Evolutionary conservation across 1,140 invertebrate species (phyloP).

Genomic region (Drosophila dunni): DNA sequence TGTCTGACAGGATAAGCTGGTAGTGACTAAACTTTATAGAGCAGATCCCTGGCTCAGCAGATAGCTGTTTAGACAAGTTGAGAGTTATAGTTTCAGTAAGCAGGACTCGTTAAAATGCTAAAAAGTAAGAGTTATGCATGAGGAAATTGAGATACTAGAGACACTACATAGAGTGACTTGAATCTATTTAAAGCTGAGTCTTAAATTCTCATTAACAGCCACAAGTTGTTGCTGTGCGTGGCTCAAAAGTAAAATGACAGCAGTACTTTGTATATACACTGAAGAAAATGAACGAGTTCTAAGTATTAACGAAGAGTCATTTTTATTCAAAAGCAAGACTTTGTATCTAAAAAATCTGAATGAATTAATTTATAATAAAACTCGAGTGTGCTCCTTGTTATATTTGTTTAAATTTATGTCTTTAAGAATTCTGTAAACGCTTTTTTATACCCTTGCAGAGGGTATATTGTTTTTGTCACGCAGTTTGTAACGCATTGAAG

Average conservation of each 20-base stretch:
- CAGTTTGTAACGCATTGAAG: no score
- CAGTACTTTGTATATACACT: no score
- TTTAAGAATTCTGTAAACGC: no score
- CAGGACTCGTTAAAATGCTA: constrained; percentile 38
- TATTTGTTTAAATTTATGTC: no score
- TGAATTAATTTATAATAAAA: no score
- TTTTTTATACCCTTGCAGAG: no score
- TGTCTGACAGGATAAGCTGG: constrained; percentile 38
- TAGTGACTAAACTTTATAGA: constrained; percentile 39
- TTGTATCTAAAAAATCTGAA: no score
- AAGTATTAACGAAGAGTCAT: no score
- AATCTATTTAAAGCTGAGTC: constrained; percentile 4
- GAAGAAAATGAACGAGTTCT: no score
- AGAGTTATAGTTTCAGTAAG: constrained; percentile 38
- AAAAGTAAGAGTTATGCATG: constrained; percentile 29
- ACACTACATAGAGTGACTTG: background rate
- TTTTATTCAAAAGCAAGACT: no score
- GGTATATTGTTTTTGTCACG: no score
- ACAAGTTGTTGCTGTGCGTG: constrained; percentile 34
- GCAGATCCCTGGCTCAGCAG: constrained; percentile 38
- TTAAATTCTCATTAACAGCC: constrained; percentile 41
- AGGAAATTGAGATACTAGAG: constrained; percentile 3
- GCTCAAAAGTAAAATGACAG: background rate
- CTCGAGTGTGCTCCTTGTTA: no score
- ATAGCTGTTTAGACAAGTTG: constrained; percentile 48